Percentiles rank a stretch among this genome's conserved stretches.
These are phyloP conservation scores for Liasis olivaceus DNA, from an alignment of 2,797 vertebrate genomes.

Conservation along the genomic window DNA sequence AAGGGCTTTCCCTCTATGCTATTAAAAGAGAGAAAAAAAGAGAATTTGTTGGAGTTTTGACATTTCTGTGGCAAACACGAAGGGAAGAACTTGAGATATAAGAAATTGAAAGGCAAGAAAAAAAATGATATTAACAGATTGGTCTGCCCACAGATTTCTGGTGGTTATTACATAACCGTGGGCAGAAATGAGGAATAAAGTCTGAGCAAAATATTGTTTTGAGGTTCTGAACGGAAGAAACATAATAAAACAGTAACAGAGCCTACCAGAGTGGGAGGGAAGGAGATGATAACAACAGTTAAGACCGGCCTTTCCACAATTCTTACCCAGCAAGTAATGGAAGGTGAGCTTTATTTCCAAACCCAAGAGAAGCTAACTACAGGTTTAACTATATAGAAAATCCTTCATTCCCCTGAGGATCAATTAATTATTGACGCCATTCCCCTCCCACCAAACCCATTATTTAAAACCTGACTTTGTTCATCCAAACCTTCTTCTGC, in stretches of 20 bases:
- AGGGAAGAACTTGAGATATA: neutral
- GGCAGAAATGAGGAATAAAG: neutral
- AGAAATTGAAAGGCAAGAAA: neutral
- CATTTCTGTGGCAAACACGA: neutral
- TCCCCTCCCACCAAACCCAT: neutral
- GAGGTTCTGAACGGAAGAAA: neutral
- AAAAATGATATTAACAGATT: neutral
- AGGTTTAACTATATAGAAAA: neutral
- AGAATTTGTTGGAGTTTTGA: neutral
- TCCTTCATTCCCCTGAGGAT: neutral
- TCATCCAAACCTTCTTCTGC: neutral
- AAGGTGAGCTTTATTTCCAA: neutral
- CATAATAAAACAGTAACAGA: neutral
- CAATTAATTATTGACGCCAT: neutral
- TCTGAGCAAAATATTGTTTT: neutral
- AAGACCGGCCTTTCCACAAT: neutral
- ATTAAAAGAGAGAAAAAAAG: neutral
- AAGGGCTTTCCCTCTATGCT: neutral
- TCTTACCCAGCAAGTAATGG: neutral
- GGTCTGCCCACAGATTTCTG: neutral
- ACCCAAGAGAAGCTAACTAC: neutral
- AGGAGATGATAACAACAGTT: neutral
- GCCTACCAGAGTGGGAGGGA: neutral
- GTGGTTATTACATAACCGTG: neutral
- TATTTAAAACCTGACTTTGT: neutral